These are phyloP conservation scores for Pristionchus fissidentatus DNA, from an alignment of 2,888 invertebrate species.

Conservation along the genomic window DNA sequence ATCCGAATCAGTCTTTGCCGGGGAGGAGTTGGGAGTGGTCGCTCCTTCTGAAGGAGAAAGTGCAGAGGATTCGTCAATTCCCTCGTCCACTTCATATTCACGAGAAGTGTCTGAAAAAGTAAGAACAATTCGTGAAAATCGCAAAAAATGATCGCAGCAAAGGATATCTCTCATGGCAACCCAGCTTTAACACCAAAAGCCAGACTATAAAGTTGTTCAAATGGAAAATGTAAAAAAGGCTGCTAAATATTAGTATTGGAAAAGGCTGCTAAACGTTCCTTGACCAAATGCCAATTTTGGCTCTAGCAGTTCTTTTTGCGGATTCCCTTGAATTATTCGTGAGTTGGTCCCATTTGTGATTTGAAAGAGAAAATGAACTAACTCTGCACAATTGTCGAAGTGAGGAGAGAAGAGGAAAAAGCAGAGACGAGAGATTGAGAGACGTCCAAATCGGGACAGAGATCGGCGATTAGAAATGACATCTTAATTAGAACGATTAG, in stretches of 20 bases:
- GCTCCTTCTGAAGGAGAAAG: not conserved
- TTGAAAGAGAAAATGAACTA: not conserved
- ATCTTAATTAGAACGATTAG: constrained; percentile 44
- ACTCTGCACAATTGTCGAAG: not conserved
- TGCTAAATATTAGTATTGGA: too few species aligned
- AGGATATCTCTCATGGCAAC: too few species aligned
- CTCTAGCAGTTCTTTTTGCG: too few species aligned
- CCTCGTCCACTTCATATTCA: constrained; percentile 56
- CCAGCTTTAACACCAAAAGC: not conserved
- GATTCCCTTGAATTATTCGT: too few species aligned
- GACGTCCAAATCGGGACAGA: constrained; percentile 61
- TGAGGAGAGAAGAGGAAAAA: constrained; percentile 13
- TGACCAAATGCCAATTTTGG: too few species aligned
- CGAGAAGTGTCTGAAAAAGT: too few species aligned
- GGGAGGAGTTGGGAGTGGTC: constrained; percentile 26
- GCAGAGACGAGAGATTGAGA: not conserved
- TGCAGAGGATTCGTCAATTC: constrained; percentile 54
- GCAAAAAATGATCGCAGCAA: too few species aligned
- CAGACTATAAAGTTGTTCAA: not conserved
- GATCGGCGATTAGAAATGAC: constrained; percentile 63
- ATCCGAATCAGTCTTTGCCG: not conserved
- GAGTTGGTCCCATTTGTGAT: not conserved
- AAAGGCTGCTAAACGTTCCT: too few species aligned
- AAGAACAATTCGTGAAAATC: not conserved
- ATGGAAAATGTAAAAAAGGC: too few species aligned